Base-by-base conservation (phyloP, 2,797 vertebrate species). In the Eulemur mongoz region DNA sequence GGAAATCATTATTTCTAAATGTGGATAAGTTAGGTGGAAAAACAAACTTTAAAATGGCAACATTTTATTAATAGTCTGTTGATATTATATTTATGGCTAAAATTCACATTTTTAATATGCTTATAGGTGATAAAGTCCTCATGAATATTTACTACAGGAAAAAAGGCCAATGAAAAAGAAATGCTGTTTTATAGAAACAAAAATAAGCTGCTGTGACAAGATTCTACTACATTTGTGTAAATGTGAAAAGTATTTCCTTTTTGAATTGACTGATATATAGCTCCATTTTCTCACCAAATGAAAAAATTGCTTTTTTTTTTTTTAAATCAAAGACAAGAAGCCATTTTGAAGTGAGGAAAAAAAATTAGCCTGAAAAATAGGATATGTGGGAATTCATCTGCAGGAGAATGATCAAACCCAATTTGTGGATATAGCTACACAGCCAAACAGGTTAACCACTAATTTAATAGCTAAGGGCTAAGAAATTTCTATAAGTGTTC, bases 1-100 rank as follows among this genome's bases (percentile, higher is more conserved):
- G 69, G 70, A 97, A 96, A 91, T 79, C 18, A 96, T 84, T 83
- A 92, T 92, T 95, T 90, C 63, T 89, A 50, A 35, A 67, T 4
- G 48, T 22, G 18, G 70, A 52, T 38, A 83, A 92, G 32, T 72
- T 32, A 76, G 85, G 59, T 15, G 69, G 72, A 75, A 96, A 95
- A 86, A 70, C 40, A 86, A 87, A 57, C 11, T 89, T 90, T 87
- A 6, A 80, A 95, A 81, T 93, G 45, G 75, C 32, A 91, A 48
- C 38, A 83, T 45, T 95, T 91, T 87, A 82, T 22, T 59, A 59
- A 59, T 59, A 59, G 23, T 93, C 95, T 91, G 70, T 87, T 54
- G 30, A 67, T 40, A 35, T 67, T 69, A 45, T 0, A 40, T 10
- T 94, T 83, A 76, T 6, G 35, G 43, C 61, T 69, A 75, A 92